phyloP scores from a whole-genome alignment of 2,888 invertebrate genomes.

The Drosophila nr. perissopoda region DNA sequence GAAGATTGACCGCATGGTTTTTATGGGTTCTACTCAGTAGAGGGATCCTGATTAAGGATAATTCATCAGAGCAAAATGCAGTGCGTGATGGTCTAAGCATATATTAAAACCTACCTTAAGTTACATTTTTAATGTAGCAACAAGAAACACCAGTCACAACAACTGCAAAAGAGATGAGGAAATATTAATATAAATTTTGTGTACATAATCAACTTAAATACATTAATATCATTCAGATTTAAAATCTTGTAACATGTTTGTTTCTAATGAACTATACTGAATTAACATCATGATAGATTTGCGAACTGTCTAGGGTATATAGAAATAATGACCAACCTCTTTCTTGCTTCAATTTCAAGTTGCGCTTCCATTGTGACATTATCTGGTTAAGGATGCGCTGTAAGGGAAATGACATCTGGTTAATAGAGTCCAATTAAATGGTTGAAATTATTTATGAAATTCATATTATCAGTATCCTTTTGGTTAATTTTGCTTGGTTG shows the following conservation, averaged over 20 bases:
- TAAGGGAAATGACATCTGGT: conserved; percentile 6
- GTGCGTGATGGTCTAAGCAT: not conserved
- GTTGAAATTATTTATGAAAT: no score
- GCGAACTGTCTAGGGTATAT: not conserved
- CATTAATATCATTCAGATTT: conserved; percentile 55
- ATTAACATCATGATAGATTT: conserved; percentile 62
- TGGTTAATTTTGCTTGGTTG: conserved; percentile 60
- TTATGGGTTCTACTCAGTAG: conserved; percentile 75
- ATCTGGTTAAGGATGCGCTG: conserved; percentile 1
- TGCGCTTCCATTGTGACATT: not conserved
- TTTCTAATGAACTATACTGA: conserved; percentile 80
- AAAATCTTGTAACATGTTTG: conserved; percentile 71
- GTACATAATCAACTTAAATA: not conserved
- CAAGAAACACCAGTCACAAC: not conserved
- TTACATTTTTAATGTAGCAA: not conserved
- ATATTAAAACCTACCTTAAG: conserved; percentile 24
- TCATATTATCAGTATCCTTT: conserved; percentile 65
- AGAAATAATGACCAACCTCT: conserved; percentile 21
- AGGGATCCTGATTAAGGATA: conserved; percentile 72
- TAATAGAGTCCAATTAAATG: not conserved
- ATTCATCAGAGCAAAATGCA: conserved; percentile 51
- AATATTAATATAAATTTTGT: conserved; percentile 4
- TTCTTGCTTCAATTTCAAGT: not conserved
- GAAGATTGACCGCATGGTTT: conserved; percentile 69
- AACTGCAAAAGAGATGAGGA: conserved; percentile 9